Percentiles rank a stretch among this genome's conserved stretches.
These are phyloP conservation scores for Agrochola litura DNA, from an alignment of 2,888 invertebrate genomes.

Conservation along the genomic window DNA sequence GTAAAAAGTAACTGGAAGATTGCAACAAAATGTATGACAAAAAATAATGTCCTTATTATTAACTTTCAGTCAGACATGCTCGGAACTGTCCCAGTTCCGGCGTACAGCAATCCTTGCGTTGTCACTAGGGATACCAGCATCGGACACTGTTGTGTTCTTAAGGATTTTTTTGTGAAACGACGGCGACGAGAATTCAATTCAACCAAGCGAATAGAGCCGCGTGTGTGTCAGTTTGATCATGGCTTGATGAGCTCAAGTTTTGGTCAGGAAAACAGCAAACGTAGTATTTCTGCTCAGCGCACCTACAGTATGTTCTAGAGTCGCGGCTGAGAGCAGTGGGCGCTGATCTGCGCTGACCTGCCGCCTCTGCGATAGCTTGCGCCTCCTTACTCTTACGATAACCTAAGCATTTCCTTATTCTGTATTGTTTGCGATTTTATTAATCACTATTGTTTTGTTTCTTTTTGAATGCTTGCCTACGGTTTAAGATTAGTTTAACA, in stretches of 20 bases:
- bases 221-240: neutral
- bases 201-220: too few species aligned
- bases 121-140: neutral
- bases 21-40: neutral
- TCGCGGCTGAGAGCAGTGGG: neutral
- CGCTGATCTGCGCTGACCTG: neutral
- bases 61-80: neutral
- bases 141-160: neutral
- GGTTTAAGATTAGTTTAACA: neutral
- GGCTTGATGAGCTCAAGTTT: neutral
- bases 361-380: neutral
- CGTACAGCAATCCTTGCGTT: too few species aligned
- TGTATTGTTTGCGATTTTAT: constrained; percentile 3
- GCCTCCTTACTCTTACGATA: neutral
- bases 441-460: neutral
- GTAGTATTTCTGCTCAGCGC: neutral
- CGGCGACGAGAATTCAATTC: neutral
- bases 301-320: neutral
- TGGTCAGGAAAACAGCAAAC: neutral
- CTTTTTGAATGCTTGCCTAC: neutral
- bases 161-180: neutral
- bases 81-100: neutral
- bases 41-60: neutral
- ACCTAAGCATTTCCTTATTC: neutral
- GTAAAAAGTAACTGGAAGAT: neutral